Base-by-base conservation (phyloP, 2,888 invertebrate species). In the Caenorhabditis plicata region DNA sequence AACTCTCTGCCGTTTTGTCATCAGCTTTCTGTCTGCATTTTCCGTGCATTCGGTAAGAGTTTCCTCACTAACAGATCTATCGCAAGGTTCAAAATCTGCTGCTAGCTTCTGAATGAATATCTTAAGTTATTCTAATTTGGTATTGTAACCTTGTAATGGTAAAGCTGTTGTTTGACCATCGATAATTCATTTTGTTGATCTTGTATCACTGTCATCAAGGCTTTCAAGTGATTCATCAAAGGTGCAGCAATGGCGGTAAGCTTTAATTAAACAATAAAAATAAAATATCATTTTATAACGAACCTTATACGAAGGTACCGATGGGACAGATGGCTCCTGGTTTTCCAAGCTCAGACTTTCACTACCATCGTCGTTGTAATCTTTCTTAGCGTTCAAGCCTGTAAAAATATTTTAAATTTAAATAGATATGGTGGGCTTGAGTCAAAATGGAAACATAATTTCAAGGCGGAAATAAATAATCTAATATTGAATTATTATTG, bases 181-280 rank as follows among this genome's bases (percentile, higher is more conserved):
- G 42, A 49, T 5, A 77, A 45, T 23, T 77, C 75, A 29, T 70
- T 63, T 43, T 74, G 71, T 46, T 79, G 79, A 41, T 79, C 77
- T 42, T 77, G 74, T 20, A 78, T 63, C 22, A 66, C 62, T 71
- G 76, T 76, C 69, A 79, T 68, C 51, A 81, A 49, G 8, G 77
- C 76, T 52, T 70, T 80, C 38, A 81, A 49, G 47, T 79, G 78
- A 65, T 81, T 81, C 77, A 81, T 77, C 9, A 81, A 54, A 0
- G 81, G 81, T 7, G 81, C 81, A 11, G 77, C 78, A 23, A 80
- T 78, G 0, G 70, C 67, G n/a, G 75, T 73, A 4, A 76, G 58
- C 57, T 67, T 17, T 25, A 45, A 26, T 27, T 26, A 45, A 13
- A 43, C 2, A 27, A 36, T 35, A 39, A 45, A 52, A 39, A 38